phyloP scores from a whole-genome alignment of 92 coral and sea anemone species.

The Epizoanthus illoricatus region DNA sequence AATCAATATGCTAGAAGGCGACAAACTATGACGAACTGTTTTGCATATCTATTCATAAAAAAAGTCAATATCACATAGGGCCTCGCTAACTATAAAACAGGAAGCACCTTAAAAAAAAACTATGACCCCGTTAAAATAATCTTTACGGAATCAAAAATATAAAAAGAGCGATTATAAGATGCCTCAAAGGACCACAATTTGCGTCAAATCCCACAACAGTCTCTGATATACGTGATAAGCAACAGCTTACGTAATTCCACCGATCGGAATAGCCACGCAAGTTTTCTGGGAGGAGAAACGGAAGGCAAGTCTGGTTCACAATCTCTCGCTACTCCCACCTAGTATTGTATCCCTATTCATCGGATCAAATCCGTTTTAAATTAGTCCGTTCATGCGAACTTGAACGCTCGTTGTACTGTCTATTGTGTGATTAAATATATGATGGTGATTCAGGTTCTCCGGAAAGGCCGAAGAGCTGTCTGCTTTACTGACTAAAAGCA shows the following conservation, averaged over 20 bases:
- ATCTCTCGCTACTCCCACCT: not conserved
- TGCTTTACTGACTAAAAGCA: constrained; percentile 11
- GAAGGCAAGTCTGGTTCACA: not conserved
- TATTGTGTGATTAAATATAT: not conserved
- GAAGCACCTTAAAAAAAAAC: not conserved
- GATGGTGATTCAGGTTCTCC: not conserved
- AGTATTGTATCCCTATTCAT: not conserved
- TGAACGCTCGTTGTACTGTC: constrained; percentile 23
- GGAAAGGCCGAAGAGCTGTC: constrained; percentile 6
- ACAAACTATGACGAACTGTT: constrained; percentile 26
- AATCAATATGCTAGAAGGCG: constrained; percentile 37
- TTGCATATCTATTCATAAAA: constrained; percentile 37
- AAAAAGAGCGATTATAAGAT: constrained; percentile 15
- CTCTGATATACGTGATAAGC: constrained; percentile 14
- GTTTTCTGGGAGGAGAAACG: not conserved
- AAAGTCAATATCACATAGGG: constrained; percentile 8
- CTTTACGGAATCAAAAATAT: constrained; percentile 17
- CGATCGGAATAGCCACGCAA: constrained; percentile 10
- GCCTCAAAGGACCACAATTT: constrained; percentile 5
- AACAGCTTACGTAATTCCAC: not conserved
- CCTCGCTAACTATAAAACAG: not conserved
- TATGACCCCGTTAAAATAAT: not conserved
- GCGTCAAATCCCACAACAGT: not conserved
- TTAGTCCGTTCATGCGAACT: constrained; percentile 24
- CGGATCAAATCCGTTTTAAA: constrained; percentile 28